phyloP scores from a whole-genome alignment of 2,888 invertebrate genomes.

The Oscheius sp. region DNA sequence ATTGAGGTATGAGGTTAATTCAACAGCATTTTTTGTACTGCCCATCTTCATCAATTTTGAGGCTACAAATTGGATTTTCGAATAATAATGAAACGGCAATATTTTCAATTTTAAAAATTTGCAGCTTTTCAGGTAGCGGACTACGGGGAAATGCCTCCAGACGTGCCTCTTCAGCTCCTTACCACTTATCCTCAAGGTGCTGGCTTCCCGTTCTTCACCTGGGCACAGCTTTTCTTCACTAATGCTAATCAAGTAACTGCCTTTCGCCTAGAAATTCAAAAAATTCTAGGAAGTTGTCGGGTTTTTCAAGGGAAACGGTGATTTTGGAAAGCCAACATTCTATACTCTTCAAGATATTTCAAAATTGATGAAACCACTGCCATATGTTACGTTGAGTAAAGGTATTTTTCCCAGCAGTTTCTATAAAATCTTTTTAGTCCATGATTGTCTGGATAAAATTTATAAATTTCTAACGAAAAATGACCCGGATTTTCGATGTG shows the following conservation, averaged over 20 bases:
- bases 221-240: conserved; percentile 70
- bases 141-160: conserved; percentile 54
- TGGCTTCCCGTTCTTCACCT: conserved; percentile 70
- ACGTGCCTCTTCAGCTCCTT: conserved; percentile 58
- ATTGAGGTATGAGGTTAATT: conserved; percentile 47
- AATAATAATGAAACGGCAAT: too few species aligned
- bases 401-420: conserved; percentile 32
- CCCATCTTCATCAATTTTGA: neutral
- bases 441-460: conserved; percentile 69
- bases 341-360: conserved; percentile 66
- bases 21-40: neutral
- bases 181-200: conserved; percentile 69
- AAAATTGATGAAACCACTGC: conserved; percentile 70
- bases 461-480: conserved; percentile 67
- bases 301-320: conserved; percentile 69
- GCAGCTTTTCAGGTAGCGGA: conserved; percentile 45
- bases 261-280: neutral
- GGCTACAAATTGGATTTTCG: too few species aligned
- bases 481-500: conserved; percentile 65
- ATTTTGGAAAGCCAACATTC: conserved; percentile 67
- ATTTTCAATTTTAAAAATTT: neutral
- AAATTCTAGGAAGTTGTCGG: conserved; percentile 63
- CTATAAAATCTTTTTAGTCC: conserved; percentile 44
- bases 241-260: conserved; percentile 49
- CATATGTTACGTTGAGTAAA: conserved; percentile 66